These are phyloP conservation scores for Clarias magur DNA, from an alignment of 2,113 vertebrate species.

Conservation along the genomic window DNA sequence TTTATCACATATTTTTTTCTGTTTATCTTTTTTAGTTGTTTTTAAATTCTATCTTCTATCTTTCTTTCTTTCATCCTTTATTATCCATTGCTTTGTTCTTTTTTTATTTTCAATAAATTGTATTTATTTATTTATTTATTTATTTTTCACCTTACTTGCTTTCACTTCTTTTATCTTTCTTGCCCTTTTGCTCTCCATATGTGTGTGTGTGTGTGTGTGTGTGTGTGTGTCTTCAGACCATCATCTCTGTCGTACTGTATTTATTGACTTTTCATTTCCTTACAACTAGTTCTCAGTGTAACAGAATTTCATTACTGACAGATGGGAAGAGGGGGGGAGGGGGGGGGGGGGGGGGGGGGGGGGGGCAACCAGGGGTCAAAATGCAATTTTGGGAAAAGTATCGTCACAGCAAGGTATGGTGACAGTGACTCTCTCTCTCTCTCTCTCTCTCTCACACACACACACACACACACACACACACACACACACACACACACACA, in stretches of 20 bases:
- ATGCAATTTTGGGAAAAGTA: background rate
- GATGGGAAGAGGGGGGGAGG: background rate
- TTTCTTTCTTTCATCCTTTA: too few relatives aligned
- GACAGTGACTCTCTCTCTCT: background rate
- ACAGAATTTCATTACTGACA: conserved; percentile 32
- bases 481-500: conserved; percentile 28
- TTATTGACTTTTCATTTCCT: conserved; percentile 58
- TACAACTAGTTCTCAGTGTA: conserved; percentile 43
- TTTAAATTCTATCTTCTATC: background rate
- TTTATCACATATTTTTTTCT: background rate
- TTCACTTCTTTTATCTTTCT: background rate
- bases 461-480: conserved; percentile 16
- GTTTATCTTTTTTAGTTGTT: conserved; percentile 11
- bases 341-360: background rate
- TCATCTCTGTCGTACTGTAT: conserved; percentile 19
- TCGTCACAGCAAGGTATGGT: conserved; percentile 22
- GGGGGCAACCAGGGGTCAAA: background rate
- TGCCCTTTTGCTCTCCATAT: conserved; percentile 10
- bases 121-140: conserved; percentile 35
- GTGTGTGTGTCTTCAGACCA: background rate
- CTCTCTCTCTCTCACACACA: conserved; percentile 5
- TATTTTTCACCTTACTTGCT: background rate
- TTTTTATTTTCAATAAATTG: background rate
- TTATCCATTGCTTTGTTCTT: background rate
- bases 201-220: too few relatives aligned